Conservation (phyloP, 2,797 vertebrate genomes). For the Halcyon badia region DNA sequence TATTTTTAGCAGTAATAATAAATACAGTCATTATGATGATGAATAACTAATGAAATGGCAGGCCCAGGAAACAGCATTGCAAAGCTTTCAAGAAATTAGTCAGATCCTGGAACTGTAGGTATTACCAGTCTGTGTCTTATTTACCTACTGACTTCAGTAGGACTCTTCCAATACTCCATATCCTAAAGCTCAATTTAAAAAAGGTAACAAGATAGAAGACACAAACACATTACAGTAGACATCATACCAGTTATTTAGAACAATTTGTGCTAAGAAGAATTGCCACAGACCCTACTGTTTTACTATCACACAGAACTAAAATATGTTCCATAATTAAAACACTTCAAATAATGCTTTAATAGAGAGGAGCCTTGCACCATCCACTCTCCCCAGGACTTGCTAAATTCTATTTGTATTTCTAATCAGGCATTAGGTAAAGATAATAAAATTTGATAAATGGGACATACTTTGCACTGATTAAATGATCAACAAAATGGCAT, state of each 20-base stretch:
- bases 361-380: background rate
- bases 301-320: background rate
- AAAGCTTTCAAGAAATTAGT: constrained; percentile 66
- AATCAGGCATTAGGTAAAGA: constrained; percentile 17
- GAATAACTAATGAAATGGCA: constrained; percentile 71
- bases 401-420: constrained; percentile 36
- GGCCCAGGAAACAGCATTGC: constrained; percentile 42
- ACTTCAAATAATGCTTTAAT: background rate
- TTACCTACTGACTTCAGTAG: background rate
- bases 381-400: background rate
- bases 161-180: background rate
- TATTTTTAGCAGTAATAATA: constrained; percentile 64
- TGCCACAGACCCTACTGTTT: background rate
- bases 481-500: constrained; percentile 39
- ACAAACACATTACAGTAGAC: background rate
- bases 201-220: background rate
- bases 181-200: background rate
- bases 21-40: constrained; percentile 65
- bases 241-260: background rate
- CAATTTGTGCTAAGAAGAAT: background rate
- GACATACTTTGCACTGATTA: constrained; percentile 47
- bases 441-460: constrained; percentile 38
- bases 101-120: constrained; percentile 37
- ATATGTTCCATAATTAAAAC: background rate
- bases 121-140: background rate